Percentiles rank a stretch among this genome's conserved stretches.
Conservation (phyloP, 35 echinoderm and acorn worm genomes). For the Amphiura filiformis region DNA sequence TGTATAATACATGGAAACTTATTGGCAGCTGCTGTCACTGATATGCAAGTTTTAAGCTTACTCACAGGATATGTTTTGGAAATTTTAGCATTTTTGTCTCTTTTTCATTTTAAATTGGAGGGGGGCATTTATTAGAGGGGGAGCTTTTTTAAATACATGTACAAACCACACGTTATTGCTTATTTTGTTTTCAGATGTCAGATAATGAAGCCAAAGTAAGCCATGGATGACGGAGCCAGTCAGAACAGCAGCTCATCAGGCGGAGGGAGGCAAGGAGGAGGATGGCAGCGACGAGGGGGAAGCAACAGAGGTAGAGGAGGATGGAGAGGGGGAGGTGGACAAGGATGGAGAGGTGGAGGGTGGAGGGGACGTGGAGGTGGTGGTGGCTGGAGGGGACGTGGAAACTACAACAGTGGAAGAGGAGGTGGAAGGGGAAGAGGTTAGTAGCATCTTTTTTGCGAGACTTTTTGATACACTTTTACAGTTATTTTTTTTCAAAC, state of each 20-base stretch:
- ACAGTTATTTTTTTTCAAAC: not conserved
- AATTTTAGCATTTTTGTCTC: too few species aligned
- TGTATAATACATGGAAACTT: too few species aligned
- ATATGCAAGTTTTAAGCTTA: too few species aligned
- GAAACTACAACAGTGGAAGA: constrained; percentile 44
- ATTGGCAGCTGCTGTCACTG: too few species aligned
- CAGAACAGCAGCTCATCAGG: constrained; percentile 3
- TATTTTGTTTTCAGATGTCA: too few species aligned
- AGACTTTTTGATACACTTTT: not conserved
- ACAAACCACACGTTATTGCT: too few species aligned
- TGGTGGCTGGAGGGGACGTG: constrained; percentile 20
- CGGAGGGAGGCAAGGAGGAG: not conserved
- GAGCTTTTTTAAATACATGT: too few species aligned
- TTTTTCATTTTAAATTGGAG: too few species aligned
- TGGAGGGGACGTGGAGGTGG: constrained; percentile 23
- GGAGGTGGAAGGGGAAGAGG: constrained; percentile 10
- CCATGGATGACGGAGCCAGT: too few species aligned
- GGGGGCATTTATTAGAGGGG: too few species aligned
- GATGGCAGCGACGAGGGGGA: not conserved
- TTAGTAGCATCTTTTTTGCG: not conserved
- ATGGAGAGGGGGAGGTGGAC: constrained; percentile 24
- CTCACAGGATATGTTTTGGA: too few species aligned
- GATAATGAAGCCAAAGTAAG: too few species aligned
- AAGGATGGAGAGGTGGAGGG: constrained; percentile 7
- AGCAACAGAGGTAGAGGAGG: not conserved